phyloP scores from a whole-genome alignment of 2,797 vertebrate species.

The Chloroceryle amazona region DNA sequence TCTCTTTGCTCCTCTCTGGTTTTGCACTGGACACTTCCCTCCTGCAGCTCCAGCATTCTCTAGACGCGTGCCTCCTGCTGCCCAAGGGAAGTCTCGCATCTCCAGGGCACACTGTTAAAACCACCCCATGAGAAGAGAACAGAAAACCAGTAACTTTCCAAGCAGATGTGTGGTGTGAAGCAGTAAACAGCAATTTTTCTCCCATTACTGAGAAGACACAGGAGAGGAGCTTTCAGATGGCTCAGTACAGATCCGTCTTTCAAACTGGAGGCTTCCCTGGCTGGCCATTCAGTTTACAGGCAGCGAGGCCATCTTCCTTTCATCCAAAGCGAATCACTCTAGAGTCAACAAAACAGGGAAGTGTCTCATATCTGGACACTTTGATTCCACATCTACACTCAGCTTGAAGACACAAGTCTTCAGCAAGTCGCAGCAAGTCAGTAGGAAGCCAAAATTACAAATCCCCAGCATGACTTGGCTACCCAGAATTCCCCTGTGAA shows the following conservation, averaged over 20 bases:
- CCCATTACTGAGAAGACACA: not conserved
- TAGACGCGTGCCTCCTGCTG: constrained; percentile 90
- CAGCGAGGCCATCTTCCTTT: not conserved
- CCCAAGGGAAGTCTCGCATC: constrained; percentile 96
- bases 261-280: not conserved
- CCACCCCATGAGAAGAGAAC: constrained; percentile 1
- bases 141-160: constrained; percentile 29
- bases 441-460: not conserved
- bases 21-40: constrained; percentile 93
- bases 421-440: constrained; percentile 2
- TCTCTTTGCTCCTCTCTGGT: constrained; percentile 94
- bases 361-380: not conserved
- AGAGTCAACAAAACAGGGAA: not conserved
- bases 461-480: not conserved
- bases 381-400: not conserved
- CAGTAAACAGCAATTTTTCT: not conserved
- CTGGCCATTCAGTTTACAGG: not conserved
- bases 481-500: not conserved
- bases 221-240: not conserved
- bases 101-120: constrained; percentile 91
- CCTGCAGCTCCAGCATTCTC: constrained; percentile 99
- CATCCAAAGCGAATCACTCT: not conserved
- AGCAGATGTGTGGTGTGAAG: not conserved
- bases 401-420: not conserved
- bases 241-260: not conserved